Evolutionary conservation across 2,113 vertebrate species (phyloP), one percentile per base, ranked within the genome.

Genomic region (Romanogobio albipinnatus): DNA sequence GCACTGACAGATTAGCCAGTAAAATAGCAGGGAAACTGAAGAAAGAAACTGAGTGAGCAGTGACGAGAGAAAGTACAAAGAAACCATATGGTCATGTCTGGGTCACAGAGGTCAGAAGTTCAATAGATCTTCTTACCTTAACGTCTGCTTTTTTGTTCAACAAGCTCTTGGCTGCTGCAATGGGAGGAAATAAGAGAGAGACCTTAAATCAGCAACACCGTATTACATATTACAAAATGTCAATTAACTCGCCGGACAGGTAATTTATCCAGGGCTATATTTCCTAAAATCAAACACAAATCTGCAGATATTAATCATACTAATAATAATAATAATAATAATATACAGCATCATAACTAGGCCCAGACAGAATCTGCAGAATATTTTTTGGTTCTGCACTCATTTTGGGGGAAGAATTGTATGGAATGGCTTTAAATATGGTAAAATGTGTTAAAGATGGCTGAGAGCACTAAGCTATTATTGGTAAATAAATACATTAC

Each of bases 101-200:
- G 56, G 19, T 33, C 29, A 71, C 14, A 13, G 29, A 29, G 33
- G 45, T 45, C 22, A 33, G 49, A 71, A 62, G 51, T n/a, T 79
- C 76, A 76, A 56, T 68, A 61, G 81, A 58, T 70, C 58, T 26
- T 76, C 84, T 87, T 89, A 89, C 88, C 88, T 89, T 89, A 19
- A 89, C 88, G 26, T 87, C 86, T 14, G 86, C 88, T 77, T 89
- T 89, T 78, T 89, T 89, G 82, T 89, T 89, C 62, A 89, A 59
- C 86, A 89, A 89, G 83, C 84, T 89, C 86, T 87, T 87, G 74
- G 87, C 85, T 88, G 83, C 85, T 87, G 83, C 77, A 83, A 73
- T 59, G 47, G 68, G 78, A 87, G 47, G 14, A 87, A 76, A 86
- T 68, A 84, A 86, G 36, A 84, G 5, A 86, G 47, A 88, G 84